Evolutionary conservation across 2,113 vertebrate genomes (phyloP), one percentile per base, ranked within the genome.

Genomic region (Entelurus aequoreus): DNA sequence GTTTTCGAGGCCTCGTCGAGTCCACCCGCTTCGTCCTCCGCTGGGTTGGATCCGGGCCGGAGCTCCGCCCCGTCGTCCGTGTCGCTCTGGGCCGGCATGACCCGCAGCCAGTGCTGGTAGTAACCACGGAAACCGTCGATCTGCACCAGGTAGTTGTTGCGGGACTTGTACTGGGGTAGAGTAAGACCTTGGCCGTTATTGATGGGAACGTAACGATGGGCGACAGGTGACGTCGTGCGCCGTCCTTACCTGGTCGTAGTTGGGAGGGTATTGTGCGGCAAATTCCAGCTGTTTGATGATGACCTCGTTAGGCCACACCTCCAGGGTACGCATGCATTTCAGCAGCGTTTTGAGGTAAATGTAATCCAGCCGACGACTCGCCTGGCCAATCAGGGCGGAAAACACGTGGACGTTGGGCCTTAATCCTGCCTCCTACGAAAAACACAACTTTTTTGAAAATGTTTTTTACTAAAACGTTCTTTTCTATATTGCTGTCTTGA

Each of bases 61-160:
- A 50, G 53, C 7, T 15, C 48, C 2, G 10, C 19, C 65, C 69
- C 64, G 49, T 69, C 28, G 0, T 70, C 72, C 19, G 79, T 76
- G 0, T 88, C 83, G 58, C 90, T 91, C 67, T 93, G 88, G 60
- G 84, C 95, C 1, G 90, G 89, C 93, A 93, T 93, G 11, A 75
- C 58, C 66, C 86, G 90, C 55, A 98, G 77, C 97, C 97, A 99
- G n/a, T 88, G 64, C 68, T 92, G 87, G 74, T 98, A 98, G 84
- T 91, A 99, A 69, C 93, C 93, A 35, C 97, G 92, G 72, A 99
- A 99, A 28, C 95, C 94, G 35, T 98, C 90, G 0, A 98, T 94
- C 71, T 94, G 96, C 71, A 94, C 90, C 82, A 99, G 68, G 60
- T 97, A 99, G 0, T 72, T 86, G 86, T 98, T 96, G 80, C 89